Conservation (phyloP, 1,140 invertebrate species). For the Cheumatopsyche charites region DNA sequence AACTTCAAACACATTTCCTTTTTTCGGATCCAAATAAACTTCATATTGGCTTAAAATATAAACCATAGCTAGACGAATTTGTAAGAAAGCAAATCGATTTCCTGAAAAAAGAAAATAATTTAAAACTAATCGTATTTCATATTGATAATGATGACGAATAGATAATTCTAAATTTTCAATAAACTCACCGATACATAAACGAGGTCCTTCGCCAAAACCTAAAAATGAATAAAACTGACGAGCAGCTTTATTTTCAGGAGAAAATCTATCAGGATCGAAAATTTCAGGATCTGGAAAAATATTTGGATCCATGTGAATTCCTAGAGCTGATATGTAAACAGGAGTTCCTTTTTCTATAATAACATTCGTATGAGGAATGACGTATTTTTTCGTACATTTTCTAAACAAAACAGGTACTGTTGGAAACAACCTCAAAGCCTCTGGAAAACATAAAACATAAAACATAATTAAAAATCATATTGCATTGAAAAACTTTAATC, state of each 20-base stretch:
- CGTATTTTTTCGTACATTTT: constrained; percentile 62
- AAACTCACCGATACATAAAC: constrained; percentile 64
- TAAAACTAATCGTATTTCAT: not conserved
- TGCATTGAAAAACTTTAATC: constrained; percentile 49
- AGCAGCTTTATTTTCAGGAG: constrained; percentile 58
- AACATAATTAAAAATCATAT: not conserved
- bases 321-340: constrained; percentile 66
- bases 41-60: constrained; percentile 9
- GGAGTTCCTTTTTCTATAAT: constrained; percentile 65
- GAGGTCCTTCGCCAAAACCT: constrained; percentile 62
- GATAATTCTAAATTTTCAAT: not conserved
- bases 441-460: constrained; percentile 50
- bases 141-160: not conserved
- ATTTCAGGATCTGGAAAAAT: constrained; percentile 67
- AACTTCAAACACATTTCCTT: not conserved
- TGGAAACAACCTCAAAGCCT: constrained; percentile 71
- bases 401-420: constrained; percentile 64
- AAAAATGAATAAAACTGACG: constrained; percentile 61
- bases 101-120: constrained; percentile 2
- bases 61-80: not conserved
- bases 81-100: constrained; percentile 1
- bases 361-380: constrained; percentile 64
- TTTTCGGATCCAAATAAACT: not conserved
- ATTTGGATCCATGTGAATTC: constrained; percentile 65
- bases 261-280: constrained; percentile 72